These are phyloP conservation scores for Dolichomitus sp. DNA, from an alignment of 2,888 invertebrate genomes.

Conservation along the genomic window DNA sequence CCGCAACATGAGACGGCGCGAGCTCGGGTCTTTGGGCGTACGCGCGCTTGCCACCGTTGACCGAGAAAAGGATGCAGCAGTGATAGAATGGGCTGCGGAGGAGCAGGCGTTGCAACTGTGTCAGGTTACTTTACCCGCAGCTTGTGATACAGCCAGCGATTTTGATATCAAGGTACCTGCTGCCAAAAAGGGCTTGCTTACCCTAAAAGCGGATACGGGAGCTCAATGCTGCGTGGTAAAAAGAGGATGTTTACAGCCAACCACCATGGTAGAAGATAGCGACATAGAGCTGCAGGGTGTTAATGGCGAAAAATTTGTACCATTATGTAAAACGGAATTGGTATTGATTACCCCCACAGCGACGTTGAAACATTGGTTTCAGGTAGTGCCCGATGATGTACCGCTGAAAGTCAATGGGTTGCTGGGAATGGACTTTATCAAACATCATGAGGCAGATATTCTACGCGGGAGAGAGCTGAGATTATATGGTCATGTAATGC, in stretches of 20 bases:
- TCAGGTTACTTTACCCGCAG: neutral
- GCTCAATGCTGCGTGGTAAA: too few species aligned
- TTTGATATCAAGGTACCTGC: neutral
- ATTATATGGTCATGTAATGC: too few species aligned
- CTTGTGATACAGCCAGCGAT: neutral
- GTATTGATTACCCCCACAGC: neutral
- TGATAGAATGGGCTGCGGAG: neutral
- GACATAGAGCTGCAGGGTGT: neutral
- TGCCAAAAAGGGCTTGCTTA: neutral
- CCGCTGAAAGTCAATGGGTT: neutral
- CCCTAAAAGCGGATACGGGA: too few species aligned
- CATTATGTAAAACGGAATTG: neutral
- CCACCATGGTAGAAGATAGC: neutral
- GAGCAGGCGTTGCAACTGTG: neutral
- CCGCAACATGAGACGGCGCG: too few species aligned
- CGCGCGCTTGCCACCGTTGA: neutral
- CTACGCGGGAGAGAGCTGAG: neutral
- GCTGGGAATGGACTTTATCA: neutral
- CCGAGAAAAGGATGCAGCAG: neutral
- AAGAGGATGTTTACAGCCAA: too few species aligned
- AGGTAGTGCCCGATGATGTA: neutral
- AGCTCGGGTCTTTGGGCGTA: too few species aligned
- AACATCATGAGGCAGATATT: neutral
- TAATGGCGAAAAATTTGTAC: neutral
- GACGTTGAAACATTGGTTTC: conserved; percentile 2